A percentile compares a stretch with the other conserved stretches of the same genome.
Evolutionary conservation across 1,140 invertebrate genomes (phyloP).

Genomic region (Calosoma granatense): DNA sequence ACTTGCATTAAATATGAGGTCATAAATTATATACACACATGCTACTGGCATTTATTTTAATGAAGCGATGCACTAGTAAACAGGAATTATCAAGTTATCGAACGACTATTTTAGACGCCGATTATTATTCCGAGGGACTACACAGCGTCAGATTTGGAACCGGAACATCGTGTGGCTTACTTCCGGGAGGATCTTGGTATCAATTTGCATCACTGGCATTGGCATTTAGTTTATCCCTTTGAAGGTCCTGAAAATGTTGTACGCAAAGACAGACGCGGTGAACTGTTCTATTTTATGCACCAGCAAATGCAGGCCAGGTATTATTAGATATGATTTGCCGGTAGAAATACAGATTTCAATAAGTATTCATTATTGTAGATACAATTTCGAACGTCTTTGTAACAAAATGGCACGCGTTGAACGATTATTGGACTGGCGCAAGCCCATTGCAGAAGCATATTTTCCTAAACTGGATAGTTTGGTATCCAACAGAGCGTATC

Average conservation of each 20-base stretch:
- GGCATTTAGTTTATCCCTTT: slow-evolving; percentile 71
- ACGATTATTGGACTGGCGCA: slow-evolving; percentile 18
- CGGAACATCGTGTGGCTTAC: slow-evolving; percentile 64
- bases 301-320: slow-evolving; percentile 56
- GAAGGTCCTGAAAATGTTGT: slow-evolving; percentile 48
- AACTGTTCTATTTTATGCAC: slow-evolving; percentile 72
- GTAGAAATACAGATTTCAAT: background rate
- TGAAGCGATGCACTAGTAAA: background rate
- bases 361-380: slow-evolving; percentile 41
- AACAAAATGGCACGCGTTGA: slow-evolving; percentile 41
- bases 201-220: slow-evolving; percentile 77
- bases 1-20: too few relatives aligned
- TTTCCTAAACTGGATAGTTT: slow-evolving; percentile 28
- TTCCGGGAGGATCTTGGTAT: slow-evolving; percentile 64
- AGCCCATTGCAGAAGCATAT: slow-evolving; percentile 26
- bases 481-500: slow-evolving; percentile 36
- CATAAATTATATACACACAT: background rate
- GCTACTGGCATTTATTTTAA: background rate
- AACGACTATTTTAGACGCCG: slow-evolving; percentile 34
- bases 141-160: slow-evolving; percentile 61
- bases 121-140: slow-evolving; percentile 61
- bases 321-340: background rate
- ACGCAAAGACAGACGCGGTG: slow-evolving; percentile 58
- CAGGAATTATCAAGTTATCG: background rate
- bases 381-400: slow-evolving; percentile 58